Evolutionary conservation across 2,113 vertebrate genomes (phyloP).

Genomic region (Nestor notabilis): DNA sequence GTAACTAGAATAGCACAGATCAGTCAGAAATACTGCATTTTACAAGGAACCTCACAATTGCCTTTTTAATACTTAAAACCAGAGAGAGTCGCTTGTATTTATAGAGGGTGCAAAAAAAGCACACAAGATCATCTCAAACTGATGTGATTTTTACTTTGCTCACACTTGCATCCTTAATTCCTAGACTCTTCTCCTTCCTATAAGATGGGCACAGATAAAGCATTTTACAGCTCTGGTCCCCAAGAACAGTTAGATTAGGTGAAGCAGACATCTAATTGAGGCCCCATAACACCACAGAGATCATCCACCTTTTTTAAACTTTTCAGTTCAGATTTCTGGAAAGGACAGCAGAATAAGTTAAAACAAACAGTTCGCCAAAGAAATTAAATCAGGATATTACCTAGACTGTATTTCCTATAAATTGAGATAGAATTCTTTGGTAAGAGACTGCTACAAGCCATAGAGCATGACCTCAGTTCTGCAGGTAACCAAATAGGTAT

Average conservation of each 20-base stretch:
- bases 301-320: background rate
- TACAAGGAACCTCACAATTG: background rate
- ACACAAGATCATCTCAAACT: background rate
- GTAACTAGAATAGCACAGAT: background rate
- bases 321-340: background rate
- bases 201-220: background rate
- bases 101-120: background rate
- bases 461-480: background rate
- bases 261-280: background rate
- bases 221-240: background rate
- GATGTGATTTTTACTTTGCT: background rate
- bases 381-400: background rate
- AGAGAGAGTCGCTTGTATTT: background rate
- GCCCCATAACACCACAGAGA: background rate
- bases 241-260: background rate
- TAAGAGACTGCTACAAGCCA: background rate
- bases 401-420: background rate
- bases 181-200: background rate
- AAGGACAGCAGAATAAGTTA: background rate
- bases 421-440: background rate
- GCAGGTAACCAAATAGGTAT: background rate
- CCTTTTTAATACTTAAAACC: background rate
- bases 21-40: background rate
- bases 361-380: background rate
- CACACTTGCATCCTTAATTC: background rate